Base-by-base conservation (phyloP, 2,888 invertebrate species). In the Auanema sp. region DNA sequence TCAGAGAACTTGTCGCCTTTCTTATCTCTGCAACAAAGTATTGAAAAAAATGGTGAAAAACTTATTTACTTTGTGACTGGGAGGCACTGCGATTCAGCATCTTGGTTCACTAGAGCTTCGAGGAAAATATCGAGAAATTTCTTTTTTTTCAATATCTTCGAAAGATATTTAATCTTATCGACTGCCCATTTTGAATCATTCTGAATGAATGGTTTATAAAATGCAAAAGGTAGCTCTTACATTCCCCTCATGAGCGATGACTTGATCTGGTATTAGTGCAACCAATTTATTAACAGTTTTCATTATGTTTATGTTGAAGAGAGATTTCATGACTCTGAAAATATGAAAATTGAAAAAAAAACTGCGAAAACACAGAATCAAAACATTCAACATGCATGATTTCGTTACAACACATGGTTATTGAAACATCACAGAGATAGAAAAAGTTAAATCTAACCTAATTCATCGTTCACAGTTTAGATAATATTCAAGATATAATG, bases 61-160 rank as follows among this genome's bases (percentile, higher is more conserved):
- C 44, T 11, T 6, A 11, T 18, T 4, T 49, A 50, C 41, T 49
- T 59, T 10, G 50, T 14, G 2, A 49, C 59, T 33, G 52, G 51
- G 51, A 51, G 52, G 41, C 59, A 59, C 4, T 47, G 51, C 23
- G 50, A 52, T 11, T 23, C 18, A 8, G 40, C 12, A 14, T 21
- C 16, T 21, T 40, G 49, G 14, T 60, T 51, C 12, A 60, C 40
- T 10, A 54, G 4, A n/a, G 54, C 60, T 23, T 33, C 47, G 10
- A 54, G 47, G 21, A 60, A 43, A 40, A 40, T 55, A 1, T 60
- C 60, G 12, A 60, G 14, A 18, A 53, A 14, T 11, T 60, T 60
- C 10, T 23, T 4, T 24, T 60, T 60, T 16, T 18, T 14, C 2
- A 60, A 18, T 43, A 24, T 41, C 18, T 21, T 43, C 10, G 43